phyloP scores from a whole-genome alignment of 2,888 invertebrate genomes.

The Papilio gigon region DNA sequence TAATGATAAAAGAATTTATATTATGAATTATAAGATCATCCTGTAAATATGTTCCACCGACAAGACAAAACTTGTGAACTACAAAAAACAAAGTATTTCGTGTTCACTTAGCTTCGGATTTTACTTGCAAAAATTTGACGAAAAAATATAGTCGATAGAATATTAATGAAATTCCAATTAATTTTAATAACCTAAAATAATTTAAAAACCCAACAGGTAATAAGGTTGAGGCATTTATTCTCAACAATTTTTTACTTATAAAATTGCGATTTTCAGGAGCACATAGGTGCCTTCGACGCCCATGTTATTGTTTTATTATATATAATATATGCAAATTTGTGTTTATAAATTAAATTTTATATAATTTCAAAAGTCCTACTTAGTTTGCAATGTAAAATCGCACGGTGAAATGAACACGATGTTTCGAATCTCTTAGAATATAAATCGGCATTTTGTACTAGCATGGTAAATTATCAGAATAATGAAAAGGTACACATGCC shows the following conservation, averaged over 20 bases:
- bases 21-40: background rate
- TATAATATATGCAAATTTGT: background rate
- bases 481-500: background rate
- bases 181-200: too few relatives aligned
- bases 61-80: background rate
- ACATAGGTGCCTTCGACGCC: too few relatives aligned
- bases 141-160: too few relatives aligned
- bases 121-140: background rate
- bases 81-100: background rate
- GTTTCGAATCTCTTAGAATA: constrained; percentile 35
- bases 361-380: background rate
- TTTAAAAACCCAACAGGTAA: too few relatives aligned
- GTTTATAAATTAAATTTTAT: background rate
- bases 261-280: too few relatives aligned
- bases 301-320: background rate
- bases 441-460: constrained; percentile 14
- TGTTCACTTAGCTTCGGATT: constrained; percentile 18
- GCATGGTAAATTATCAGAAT: constrained; percentile 10
- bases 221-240: too few relatives aligned
- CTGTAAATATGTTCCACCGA: background rate
- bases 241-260: too few relatives aligned
- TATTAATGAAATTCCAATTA: too few relatives aligned
- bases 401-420: constrained; percentile 16
- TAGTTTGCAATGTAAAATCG: constrained; percentile 5
- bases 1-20: constrained; percentile 35